phyloP scores from a whole-genome alignment of 2,113 vertebrate species.

The Choloepus hoffmanni region DNA sequence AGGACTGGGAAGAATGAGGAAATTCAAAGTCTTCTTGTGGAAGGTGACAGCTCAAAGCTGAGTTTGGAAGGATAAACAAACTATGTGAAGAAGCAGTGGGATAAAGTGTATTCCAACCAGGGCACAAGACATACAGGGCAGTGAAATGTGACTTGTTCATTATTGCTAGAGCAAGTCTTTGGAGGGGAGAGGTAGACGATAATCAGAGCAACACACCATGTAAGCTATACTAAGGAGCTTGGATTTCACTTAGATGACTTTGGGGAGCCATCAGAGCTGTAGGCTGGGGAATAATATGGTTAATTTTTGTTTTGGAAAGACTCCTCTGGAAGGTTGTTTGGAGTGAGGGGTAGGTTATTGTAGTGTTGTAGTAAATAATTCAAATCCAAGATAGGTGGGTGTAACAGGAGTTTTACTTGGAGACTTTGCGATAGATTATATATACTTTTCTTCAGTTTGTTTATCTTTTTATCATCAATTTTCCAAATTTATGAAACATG shows the following conservation, averaged over 20 bases:
- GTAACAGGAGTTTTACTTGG: conserved; percentile 11
- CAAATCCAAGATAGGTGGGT: neutral
- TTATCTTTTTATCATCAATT: conserved; percentile 28
- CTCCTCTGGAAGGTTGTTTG: neutral
- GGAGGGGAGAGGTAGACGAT: neutral
- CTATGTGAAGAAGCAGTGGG: neutral
- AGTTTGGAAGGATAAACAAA: neutral
- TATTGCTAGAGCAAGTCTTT: neutral
- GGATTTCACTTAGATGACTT: neutral
- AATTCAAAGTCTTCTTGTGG: neutral
- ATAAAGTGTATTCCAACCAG: neutral
- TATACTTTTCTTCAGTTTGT: neutral
- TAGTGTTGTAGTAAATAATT: conserved; percentile 26
- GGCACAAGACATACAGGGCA: neutral
- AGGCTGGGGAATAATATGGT: neutral
- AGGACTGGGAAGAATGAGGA: neutral
- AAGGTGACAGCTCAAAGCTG: neutral
- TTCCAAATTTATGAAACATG: neutral
- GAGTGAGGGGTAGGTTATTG: neutral
- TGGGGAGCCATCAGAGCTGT: neutral
- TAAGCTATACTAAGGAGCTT: neutral
- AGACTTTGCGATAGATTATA: neutral
- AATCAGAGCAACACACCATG: neutral
- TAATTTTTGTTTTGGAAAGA: neutral
- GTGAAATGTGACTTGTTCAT: neutral